phyloP scores from a whole-genome alignment of 2,888 invertebrate genomes.

The Melitaea athalia region DNA sequence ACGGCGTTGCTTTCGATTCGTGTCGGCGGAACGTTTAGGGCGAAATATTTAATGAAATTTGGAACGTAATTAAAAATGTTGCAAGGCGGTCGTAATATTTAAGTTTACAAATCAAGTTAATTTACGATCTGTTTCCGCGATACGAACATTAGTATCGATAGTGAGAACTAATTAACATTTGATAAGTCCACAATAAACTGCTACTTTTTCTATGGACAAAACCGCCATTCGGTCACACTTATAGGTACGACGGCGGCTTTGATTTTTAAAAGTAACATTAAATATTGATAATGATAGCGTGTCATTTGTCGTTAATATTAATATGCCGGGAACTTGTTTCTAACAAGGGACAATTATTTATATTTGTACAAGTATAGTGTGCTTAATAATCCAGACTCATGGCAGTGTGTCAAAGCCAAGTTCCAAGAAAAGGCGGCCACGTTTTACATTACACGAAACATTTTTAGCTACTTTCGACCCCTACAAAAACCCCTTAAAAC shows the following conservation, averaged over 20 bases:
- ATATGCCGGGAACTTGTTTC: not conserved
- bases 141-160: conserved; percentile 26
- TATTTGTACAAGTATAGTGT: not conserved
- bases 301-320: conserved; percentile 1
- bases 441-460: too few relatives aligned
- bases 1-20: conserved; percentile 3
- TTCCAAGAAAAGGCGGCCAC: too few relatives aligned
- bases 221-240: conserved; percentile 20
- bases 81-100: conserved; percentile 25
- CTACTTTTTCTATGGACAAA: conserved; percentile 11
- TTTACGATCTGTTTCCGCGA: conserved; percentile 34
- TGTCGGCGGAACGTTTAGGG: conserved; percentile 20
- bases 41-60: conserved; percentile 25
- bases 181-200: conserved; percentile 19
- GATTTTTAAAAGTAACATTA: conserved; percentile 9
- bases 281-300: not conserved
- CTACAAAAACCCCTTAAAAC: too few relatives aligned
- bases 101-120: conserved; percentile 24
- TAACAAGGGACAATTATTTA: not conserved
- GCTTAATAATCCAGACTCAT: too few relatives aligned
- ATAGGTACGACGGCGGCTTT: conserved; percentile 12
- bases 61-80: conserved; percentile 28
- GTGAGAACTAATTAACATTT: conserved; percentile 38
- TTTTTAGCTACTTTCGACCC: too few relatives aligned
- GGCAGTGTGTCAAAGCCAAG: too few relatives aligned